Conservation (phyloP, 1,140 invertebrate species). For the Zaprionus tsacasi region DNA sequence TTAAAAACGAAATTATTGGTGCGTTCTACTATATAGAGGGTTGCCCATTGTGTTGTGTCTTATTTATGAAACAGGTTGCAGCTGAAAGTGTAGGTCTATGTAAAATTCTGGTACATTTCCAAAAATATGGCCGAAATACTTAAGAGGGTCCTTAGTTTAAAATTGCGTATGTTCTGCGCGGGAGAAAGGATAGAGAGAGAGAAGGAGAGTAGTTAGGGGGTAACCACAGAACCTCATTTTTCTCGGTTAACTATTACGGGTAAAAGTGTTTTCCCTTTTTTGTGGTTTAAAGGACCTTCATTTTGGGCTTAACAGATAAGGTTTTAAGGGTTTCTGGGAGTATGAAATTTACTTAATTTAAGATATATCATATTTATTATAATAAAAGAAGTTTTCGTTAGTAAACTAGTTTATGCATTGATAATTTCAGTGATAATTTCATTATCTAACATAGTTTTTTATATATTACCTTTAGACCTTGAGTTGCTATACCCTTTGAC, state of each 20-base stretch:
- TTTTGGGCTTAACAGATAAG: not conserved
- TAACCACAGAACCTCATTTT: not conserved
- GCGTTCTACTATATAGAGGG: slow-evolving; percentile 17
- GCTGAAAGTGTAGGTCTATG: slow-evolving; percentile 49
- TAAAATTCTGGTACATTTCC: slow-evolving; percentile 12
- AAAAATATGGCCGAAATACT: slow-evolving; percentile 28
- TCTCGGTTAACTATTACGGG: slow-evolving; percentile 1
- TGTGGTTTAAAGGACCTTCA: not conserved
- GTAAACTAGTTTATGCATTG: too few species aligned
- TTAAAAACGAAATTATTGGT: slow-evolving; percentile 69
- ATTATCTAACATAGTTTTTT: not conserved
- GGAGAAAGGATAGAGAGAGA: not conserved
- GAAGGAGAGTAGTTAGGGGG: not conserved
- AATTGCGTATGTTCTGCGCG: slow-evolving; percentile 1
- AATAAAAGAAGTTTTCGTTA: not conserved
- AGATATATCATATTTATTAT: not conserved
- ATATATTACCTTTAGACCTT: not conserved
- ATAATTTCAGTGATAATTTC: not conserved
- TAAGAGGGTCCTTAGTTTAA: slow-evolving; percentile 11
- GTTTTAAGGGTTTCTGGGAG: not conserved
- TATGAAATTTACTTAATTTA: not conserved
- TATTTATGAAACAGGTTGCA: slow-evolving; percentile 51
- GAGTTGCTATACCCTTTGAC: too few species aligned
- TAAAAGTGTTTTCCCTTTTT: not conserved
- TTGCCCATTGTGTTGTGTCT: slow-evolving; percentile 39